Conservation (phyloP, 2,888 invertebrate genomes). For the Chrysolina americana region DNA sequence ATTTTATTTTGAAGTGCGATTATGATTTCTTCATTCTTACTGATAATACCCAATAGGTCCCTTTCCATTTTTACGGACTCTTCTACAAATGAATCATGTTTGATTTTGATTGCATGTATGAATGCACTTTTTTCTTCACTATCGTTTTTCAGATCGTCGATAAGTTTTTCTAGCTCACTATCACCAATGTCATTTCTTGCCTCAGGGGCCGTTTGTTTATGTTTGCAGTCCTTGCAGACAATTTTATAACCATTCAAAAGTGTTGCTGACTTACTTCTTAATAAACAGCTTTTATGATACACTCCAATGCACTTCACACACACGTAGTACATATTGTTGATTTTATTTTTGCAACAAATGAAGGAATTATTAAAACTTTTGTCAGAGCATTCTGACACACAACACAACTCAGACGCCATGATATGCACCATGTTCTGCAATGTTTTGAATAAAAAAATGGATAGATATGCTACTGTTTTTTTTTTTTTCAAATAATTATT, state of each 20-base stretch:
- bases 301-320: constrained; percentile 2
- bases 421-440: no score
- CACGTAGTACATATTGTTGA: background rate
- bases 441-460: no score
- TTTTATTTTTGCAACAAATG: constrained; percentile 10
- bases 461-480: no score
- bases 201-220: background rate
- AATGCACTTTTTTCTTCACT: background rate
- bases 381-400: background rate
- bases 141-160: no score
- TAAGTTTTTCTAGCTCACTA: no score
- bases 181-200: no score
- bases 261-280: no score
- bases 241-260: background rate
- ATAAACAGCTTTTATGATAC: no score
- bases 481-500: no score
- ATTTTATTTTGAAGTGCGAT: constrained; percentile 1
- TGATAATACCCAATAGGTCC: background rate
- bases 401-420: no score
- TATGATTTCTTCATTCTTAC: background rate
- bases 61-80: constrained; percentile 5
- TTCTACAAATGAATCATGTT: constrained; percentile 10
- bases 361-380: background rate
- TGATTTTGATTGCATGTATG: background rate
- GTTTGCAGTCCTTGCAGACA: background rate